Conservation (phyloP, 2,888 invertebrate genomes). For the Epicampocera succincta region DNA sequence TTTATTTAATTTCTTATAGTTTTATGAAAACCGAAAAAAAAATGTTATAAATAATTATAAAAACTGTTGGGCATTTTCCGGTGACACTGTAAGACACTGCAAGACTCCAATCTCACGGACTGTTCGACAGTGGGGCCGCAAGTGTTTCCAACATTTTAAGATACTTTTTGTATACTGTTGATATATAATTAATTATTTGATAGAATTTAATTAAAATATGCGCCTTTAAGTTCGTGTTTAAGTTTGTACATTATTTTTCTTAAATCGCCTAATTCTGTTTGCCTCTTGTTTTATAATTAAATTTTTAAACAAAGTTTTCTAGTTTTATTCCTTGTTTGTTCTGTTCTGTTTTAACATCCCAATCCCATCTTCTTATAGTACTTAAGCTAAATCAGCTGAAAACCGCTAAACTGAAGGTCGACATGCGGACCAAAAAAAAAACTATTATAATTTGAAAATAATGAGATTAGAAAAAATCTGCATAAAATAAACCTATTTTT, state of each 20-base stretch:
- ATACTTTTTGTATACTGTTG: slow-evolving; percentile 68
- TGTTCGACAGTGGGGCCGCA: not conserved
- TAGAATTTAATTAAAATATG: slow-evolving; percentile 60
- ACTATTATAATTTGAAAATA: slow-evolving; percentile 12
- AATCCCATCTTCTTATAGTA: slow-evolving; percentile 22
- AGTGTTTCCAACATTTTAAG: slow-evolving; percentile 52
- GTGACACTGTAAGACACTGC: not conserved
- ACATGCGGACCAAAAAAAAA: no score
- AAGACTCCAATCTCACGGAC: not conserved
- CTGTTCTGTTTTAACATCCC: slow-evolving; percentile 7
- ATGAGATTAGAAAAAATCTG: slow-evolving; percentile 66
- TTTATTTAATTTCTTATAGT: slow-evolving; percentile 59
- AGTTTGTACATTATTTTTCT: slow-evolving; percentile 68
- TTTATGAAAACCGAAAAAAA: slow-evolving; percentile 35
- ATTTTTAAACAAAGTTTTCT: slow-evolving; percentile 65
- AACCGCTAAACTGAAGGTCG: no score
- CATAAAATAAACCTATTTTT: slow-evolving; percentile 71
- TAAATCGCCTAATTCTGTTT: slow-evolving; percentile 39
- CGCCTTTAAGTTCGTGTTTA: slow-evolving; percentile 58
- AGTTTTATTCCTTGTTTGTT: slow-evolving; percentile 60
- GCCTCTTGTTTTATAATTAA: slow-evolving; percentile 29
- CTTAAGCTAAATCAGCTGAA: slow-evolving; percentile 16
- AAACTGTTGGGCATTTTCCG: slow-evolving; percentile 3
- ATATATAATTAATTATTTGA: slow-evolving; percentile 66
- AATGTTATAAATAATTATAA: slow-evolving; percentile 68